A percentile compares a stretch with the other conserved stretches of the same genome.
Conservation (phyloP, 1,140 invertebrate genomes). For the Oncopeltus fasciatus region DNA sequence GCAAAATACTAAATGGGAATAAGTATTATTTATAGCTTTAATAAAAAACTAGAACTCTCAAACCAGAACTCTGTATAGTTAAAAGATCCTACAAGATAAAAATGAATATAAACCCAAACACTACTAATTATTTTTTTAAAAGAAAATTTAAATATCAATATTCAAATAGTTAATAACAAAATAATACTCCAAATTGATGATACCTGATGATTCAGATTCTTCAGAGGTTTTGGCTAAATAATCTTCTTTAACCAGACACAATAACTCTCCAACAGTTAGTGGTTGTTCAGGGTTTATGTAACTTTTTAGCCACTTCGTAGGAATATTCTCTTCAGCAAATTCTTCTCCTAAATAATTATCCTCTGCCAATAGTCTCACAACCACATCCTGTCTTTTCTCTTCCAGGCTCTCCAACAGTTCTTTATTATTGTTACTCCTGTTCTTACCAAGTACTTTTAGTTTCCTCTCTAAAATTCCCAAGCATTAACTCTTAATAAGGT, state of each 20-base stretch:
- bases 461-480: background rate
- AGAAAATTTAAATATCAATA: no score
- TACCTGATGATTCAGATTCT: constrained; percentile 6
- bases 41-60: no score
- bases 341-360: background rate
- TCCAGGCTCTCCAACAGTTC: background rate
- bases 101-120: no score
- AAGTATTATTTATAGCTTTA: no score
- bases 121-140: no score
- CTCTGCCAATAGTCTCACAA: constrained; percentile 19
- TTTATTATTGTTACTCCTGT: background rate
- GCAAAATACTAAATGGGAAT: no score
- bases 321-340: constrained; percentile 18
- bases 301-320: constrained; percentile 21
- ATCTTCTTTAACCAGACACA: constrained; percentile 39
- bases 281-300: constrained; percentile 25
- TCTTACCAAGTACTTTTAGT: background rate
- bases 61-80: no score
- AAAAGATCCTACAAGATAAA: no score
- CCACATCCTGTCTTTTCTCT: constrained; percentile 16
- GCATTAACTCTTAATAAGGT: background rate
- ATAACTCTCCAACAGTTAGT: constrained; percentile 33
- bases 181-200: no score
- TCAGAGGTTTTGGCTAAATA: constrained; percentile 26
- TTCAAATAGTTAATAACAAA: no score